These are phyloP conservation scores for Shinisaurus crocodilurus DNA, from an alignment of 2,113 vertebrate species.

Conservation along the genomic window DNA sequence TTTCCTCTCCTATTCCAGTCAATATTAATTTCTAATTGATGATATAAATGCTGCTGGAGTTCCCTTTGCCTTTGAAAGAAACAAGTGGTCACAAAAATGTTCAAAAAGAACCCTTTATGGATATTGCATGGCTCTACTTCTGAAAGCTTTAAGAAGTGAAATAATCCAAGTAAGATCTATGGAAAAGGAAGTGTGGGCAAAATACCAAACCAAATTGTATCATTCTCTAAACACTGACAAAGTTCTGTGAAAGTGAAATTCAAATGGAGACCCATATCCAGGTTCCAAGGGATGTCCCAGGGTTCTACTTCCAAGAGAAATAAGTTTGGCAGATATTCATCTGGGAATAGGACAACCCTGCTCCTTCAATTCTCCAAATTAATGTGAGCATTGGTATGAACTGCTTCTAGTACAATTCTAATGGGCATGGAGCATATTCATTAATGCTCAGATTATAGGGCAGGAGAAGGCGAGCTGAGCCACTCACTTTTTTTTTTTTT, in stretches of 20 bases:
- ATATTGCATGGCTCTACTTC: conserved; percentile 42
- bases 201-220: conserved; percentile 26
- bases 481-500: too few species aligned
- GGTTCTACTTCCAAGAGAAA: not conserved
- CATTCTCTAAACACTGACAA: not conserved
- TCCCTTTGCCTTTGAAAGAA: conserved; percentile 65
- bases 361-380: too few species aligned
- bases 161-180: conserved; percentile 54
- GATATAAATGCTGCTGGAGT: conserved; percentile 54
- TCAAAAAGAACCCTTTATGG: conserved; percentile 64
- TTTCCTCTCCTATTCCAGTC: conserved; percentile 49
- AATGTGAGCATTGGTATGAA: not conserved
- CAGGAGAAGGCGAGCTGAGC: too few species aligned
- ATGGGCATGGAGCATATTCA: not conserved
- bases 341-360: too few species aligned
- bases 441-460: not conserved
- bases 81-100: conserved; percentile 56
- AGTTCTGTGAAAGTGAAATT: not conserved
- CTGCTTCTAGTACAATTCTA: not conserved
- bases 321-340: not conserved
- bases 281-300: not conserved
- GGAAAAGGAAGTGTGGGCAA: conserved; percentile 16
- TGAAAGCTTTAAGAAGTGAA: conserved; percentile 54
- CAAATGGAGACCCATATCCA: not conserved
- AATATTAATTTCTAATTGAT: conserved; percentile 62